Percentiles rank a stretch among this genome's conserved stretches.
phyloP scores from a whole-genome alignment of 1,140 invertebrate genomes.

The Apis cerana region DNA sequence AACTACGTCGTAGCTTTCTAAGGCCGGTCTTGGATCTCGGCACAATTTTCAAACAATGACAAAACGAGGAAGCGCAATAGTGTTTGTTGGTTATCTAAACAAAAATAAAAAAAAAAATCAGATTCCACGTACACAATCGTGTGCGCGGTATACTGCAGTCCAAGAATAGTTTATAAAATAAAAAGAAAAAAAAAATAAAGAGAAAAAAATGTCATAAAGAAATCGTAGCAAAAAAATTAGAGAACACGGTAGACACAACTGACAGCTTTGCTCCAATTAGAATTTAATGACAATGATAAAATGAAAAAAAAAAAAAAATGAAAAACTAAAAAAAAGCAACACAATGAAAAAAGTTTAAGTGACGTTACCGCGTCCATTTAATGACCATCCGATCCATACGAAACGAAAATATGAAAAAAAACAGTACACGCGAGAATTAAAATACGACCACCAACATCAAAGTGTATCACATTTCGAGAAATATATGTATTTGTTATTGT shows the following conservation, averaged over 20 bases:
- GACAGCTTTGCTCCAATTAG: constrained; percentile 66
- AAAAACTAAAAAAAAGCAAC: constrained; percentile 18
- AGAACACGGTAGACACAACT: constrained; percentile 56
- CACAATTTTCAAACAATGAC: constrained; percentile 10
- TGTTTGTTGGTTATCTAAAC: neutral
- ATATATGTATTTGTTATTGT: constrained; percentile 83
- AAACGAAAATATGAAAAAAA: constrained; percentile 58
- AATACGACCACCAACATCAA: constrained; percentile 74
- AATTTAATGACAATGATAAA: constrained; percentile 48
- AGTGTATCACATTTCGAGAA: constrained; percentile 82
- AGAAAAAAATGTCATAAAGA: constrained; percentile 9
- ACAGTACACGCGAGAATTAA: constrained; percentile 71
- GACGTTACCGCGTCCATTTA: constrained; percentile 54
- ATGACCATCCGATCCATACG: constrained; percentile 75
- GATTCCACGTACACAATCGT: constrained; percentile 28
- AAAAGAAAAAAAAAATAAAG: constrained; percentile 18
- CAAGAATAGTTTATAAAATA: constrained; percentile 43
- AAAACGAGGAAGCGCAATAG: constrained; percentile 20
- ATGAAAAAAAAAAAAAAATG: constrained; percentile 11
- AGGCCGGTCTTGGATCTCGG: constrained; percentile 37
- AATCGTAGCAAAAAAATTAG: constrained; percentile 49
- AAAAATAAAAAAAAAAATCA: neutral
- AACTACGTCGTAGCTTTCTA: constrained; percentile 37
- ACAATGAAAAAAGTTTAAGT: constrained; percentile 28
- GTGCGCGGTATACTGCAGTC: constrained; percentile 22